Evolutionary conservation across 2,113 vertebrate genomes (phyloP).

Genomic region (Scalopus aquaticus): DNA sequence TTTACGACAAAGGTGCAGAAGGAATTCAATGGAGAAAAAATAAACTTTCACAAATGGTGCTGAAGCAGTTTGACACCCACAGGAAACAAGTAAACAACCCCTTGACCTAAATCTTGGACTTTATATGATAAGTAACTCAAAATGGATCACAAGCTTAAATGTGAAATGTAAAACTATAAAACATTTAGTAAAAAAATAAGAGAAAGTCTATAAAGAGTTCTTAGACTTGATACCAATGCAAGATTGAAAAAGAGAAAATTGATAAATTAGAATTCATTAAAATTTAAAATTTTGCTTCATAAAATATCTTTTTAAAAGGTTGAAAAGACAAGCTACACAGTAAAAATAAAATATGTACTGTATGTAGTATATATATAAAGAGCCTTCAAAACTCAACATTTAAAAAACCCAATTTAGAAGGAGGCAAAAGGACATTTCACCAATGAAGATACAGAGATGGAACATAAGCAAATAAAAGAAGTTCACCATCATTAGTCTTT

Average conservation of each 20-base stretch:
- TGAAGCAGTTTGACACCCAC: slow-evolving; percentile 15
- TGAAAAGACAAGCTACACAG: not conserved
- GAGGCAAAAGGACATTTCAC: slow-evolving; percentile 5
- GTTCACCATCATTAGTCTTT: not conserved
- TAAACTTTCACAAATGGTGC: not conserved
- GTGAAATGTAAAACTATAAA: slow-evolving; percentile 31
- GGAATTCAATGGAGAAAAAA: slow-evolving; percentile 55
- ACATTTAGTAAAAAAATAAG: not conserved
- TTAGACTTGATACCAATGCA: slow-evolving; percentile 19
- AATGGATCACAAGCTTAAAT: slow-evolving; percentile 36
- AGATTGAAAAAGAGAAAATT: not conserved
- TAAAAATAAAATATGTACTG: not conserved
- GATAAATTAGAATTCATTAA: slow-evolving; percentile 4
- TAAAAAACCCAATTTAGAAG: slow-evolving; percentile 24
- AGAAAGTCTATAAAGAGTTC: not conserved
- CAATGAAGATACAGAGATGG: not conserved
- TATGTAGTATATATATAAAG: not conserved
- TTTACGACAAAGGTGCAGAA: slow-evolving; percentile 53
- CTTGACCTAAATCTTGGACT: not conserved
- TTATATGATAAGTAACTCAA: slow-evolving; percentile 37
- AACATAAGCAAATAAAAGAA: slow-evolving; percentile 18
- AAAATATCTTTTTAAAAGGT: not conserved
- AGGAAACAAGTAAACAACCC: not conserved
- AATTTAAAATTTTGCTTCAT: not conserved
- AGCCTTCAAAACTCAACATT: not conserved